Conservation (phyloP, 2,888 invertebrate genomes). For the Caenorhabditis becei region DNA sequence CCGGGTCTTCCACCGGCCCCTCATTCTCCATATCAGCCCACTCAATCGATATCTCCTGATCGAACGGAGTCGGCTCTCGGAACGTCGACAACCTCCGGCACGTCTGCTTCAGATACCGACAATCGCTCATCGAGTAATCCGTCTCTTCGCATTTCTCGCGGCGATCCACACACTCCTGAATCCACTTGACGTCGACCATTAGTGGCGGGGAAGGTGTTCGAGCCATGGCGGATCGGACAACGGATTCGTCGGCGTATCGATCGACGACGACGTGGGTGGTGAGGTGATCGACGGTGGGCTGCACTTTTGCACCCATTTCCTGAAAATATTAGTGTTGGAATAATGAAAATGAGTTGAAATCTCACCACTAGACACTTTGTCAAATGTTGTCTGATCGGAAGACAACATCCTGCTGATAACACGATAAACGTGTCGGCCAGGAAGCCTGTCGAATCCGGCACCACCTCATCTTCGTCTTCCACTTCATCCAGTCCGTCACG, state of each 20-base stretch:
- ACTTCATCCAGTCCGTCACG: not conserved
- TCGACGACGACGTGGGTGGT: conserved; percentile 60
- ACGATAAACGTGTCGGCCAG: conserved; percentile 30
- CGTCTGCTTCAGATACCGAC: conserved; percentile 41
- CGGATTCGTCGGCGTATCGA: conserved; percentile 47
- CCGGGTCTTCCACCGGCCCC: conserved; percentile 20
- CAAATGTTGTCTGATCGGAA: conserved; percentile 42
- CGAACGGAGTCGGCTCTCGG: conserved; percentile 23
- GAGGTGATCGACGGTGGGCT: conserved; percentile 23
- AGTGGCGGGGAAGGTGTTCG: conserved; percentile 20
- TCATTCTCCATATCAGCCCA: conserved; percentile 28
- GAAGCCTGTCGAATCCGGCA: conserved; percentile 39
- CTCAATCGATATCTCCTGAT: not conserved
- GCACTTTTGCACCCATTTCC: conserved; percentile 51
- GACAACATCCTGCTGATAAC: conserved; percentile 57
- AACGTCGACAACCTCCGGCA: conserved; percentile 38
- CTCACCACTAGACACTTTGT: conserved; percentile 26
- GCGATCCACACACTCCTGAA: conserved; percentile 56
- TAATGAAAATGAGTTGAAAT: not conserved
- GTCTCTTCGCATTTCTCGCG: conserved; percentile 32
- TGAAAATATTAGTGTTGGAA: no score
- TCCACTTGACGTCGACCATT: conserved; percentile 60
- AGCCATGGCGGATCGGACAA: conserved; percentile 29
- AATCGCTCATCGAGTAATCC: conserved; percentile 51
- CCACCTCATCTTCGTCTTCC: conserved; percentile 34